Base-by-base conservation (phyloP, 2,797 vertebrate species). In the Tolypeutes matacus region DNA sequence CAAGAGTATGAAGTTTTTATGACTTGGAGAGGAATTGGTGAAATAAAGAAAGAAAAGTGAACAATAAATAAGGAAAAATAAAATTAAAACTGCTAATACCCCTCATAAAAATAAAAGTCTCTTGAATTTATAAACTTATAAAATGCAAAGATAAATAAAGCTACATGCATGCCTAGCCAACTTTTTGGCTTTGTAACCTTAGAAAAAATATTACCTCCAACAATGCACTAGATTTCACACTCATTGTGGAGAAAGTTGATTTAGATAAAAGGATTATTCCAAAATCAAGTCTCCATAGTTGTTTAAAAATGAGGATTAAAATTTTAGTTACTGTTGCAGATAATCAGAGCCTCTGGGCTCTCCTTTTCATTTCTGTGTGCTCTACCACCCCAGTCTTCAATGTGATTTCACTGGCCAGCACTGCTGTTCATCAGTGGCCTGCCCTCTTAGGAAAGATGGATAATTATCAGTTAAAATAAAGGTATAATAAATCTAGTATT, bases 381-480 rank as follows among this genome's bases (percentile, higher is more conserved):
- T 56, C 42, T 27, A 18, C 27, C 7, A 42, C 7, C 10, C 11
- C 2, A 13, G 51, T 20, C 18, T 86, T 58, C 12, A 36, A 3
- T 42, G 60, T 85, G 39, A 78, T 34, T 73, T 88, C 42, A 4
- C 0, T 2, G 9, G 4, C 72, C 13, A 83, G 34, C 53, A 39
- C 14, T 62, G 6, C 34, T 62, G 5, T n/a, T 62, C 77, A 53
- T 49, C 34, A 87, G 31, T 73, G 56, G 8, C 23, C 27, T 70
- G 21, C n/a, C 56, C 11, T 91, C 21, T 51, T 20, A 11, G 60
- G 42, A 64, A 23, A 91, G 58, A 69, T 3, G 25, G 18, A 6
- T 72, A 77, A 77, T 73, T 75, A 67, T 42, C 49, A 78, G 69
- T 58, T 39, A 73, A 56, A 86, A 82, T 73, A 78, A 86, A 89